phyloP scores from a whole-genome alignment of 2,113 vertebrate species.

The Trematomus loennbergii region DNA sequence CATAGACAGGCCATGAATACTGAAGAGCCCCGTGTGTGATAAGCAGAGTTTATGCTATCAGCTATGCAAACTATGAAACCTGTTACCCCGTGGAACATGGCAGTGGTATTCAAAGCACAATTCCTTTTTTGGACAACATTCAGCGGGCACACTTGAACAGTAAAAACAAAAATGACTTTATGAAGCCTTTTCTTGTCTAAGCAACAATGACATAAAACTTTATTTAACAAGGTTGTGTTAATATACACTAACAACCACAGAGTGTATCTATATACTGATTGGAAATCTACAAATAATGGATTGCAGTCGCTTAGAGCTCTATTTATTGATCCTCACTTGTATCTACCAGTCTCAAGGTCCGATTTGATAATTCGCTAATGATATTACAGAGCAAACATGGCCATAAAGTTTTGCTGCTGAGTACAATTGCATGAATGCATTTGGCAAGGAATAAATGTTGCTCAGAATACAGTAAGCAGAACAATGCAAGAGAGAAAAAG shows the following conservation, averaged over 20 bases:
- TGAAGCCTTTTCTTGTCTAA: slow-evolving; percentile 10
- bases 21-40: background rate
- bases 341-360: no score
- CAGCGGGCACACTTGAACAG: background rate
- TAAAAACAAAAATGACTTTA: slow-evolving; percentile 36
- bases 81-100: slow-evolving; percentile 14
- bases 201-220: slow-evolving; percentile 15
- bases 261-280: background rate
- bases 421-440: no score
- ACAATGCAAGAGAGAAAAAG: no score
- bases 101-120: slow-evolving; percentile 27
- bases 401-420: no score
- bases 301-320: no score
- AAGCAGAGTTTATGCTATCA: slow-evolving; percentile 2
- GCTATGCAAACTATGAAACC: slow-evolving; percentile 32
- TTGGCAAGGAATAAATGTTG: no score
- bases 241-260: background rate
- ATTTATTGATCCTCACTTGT: no score
- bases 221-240: background rate
- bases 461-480: no score
- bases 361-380: no score
- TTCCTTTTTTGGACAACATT: slow-evolving; percentile 15
- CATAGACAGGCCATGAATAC: slow-evolving; percentile 50
- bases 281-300: no score
- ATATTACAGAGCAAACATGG: no score